Evolutionary conservation across 2,888 invertebrate genomes (phyloP), one percentile per base, ranked within the genome.

Genomic region (Caprella mutica): DNA sequence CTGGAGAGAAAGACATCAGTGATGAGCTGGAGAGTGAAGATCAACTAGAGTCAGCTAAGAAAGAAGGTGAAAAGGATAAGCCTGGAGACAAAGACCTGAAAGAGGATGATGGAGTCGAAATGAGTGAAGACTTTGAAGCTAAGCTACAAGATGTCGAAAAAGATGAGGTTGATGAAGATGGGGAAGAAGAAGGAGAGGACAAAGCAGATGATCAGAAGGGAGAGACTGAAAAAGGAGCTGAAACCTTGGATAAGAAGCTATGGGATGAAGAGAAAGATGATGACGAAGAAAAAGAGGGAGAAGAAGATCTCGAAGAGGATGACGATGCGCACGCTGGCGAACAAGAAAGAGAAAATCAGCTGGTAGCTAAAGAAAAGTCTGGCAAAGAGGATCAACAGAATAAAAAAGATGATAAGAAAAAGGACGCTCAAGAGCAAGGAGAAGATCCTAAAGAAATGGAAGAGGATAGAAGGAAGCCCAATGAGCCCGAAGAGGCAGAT

Each of bases 171-270:
- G 76, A 78, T n/a, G 78, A 82, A 23, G 80, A 80, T 0, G 78
- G 84, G n/a, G 69, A 71, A 2, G 69, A 71, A 14, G 74, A 77
- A 1, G 78, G 84, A 14, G 81, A 85, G 62, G 84, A 87, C 21
- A 86, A 96, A 67, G 77, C 86, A 2, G 93, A 96, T 66, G 93
- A 96, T 71, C 85, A 96, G 77, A 93, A 97, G 90, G 97, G 94
- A 23, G 91, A 97, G 58, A 87, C 88, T 0, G 89, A 86, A 64
- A 82, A 85, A 68, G 84, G 81, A n/a, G 85, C 86, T 2, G 87
- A 91, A 61, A 58, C 55, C 30, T 52, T 64, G 14, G 64, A 83
- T 76, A 77, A 66, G 78, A 77, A 68, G 71, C 72, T 62, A 69
- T 64, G 76, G 69, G 73, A 74, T 66, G 67, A 67, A 43, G 67